Evolutionary conservation across 1,140 invertebrate genomes (phyloP).

Genomic region (Brachionus manjavacas): DNA sequence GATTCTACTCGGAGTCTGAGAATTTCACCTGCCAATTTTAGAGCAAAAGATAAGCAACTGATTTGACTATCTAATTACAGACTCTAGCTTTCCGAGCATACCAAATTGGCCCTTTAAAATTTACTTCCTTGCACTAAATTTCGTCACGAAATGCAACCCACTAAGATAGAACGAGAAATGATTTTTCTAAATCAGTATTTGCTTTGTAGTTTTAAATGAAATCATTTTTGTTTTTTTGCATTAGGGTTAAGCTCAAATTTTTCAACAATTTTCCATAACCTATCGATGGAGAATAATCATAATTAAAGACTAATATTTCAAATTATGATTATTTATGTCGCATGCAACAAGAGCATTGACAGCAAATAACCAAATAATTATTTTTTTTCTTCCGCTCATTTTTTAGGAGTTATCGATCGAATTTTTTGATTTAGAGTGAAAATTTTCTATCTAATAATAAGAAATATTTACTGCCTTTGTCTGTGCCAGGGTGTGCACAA

Average conservation of each 20-base stretch:
- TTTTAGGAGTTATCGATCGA: constrained; percentile 22
- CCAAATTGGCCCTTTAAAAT: not conserved
- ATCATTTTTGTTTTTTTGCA: not conserved
- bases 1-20: too few species aligned
- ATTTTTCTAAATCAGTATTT: not conserved
- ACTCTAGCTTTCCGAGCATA: not conserved
- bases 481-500: not conserved
- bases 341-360: not conserved
- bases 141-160: not conserved
- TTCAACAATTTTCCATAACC: not conserved
- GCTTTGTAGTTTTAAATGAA: not conserved
- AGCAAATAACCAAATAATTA: not conserved
- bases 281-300: constrained; percentile 7
- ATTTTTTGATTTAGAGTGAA: too few species aligned
- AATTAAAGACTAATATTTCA: constrained; percentile 1
- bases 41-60: too few species aligned
- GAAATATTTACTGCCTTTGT: not conserved
- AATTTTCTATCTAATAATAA: not conserved
- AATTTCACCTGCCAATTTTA: too few species aligned
- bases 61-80: too few species aligned
- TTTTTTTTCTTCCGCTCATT: not conserved
- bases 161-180: not conserved
- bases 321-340: constrained; percentile 37
- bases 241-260: not conserved
- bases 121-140: not conserved